Evolutionary conservation across 2,797 vertebrate species (phyloP), one percentile per base, ranked within the genome.

Genomic region (Odontamblyopus lacepedii): DNA sequence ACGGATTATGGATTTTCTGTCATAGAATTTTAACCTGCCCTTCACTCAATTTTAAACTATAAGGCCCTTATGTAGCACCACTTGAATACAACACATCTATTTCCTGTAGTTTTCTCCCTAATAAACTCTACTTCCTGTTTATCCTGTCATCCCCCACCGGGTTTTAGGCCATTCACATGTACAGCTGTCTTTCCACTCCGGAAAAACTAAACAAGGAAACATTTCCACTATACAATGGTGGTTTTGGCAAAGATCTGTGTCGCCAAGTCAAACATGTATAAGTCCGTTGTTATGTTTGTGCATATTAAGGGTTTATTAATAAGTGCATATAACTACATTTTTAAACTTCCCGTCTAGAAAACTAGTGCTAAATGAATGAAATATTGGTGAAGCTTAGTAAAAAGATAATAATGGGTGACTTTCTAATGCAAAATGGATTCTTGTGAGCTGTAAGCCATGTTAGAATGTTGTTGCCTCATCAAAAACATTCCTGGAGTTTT

Each of bases 151-250:
- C 77, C 69, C 74, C 27, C 76, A 27, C 12, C n/a, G 69, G 78
- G 63, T 71, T 74, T 73, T 71, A 61, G 71, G 62, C 56, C 64
- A 63, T 82, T 82, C 81, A 81, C 61, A 35, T 38, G 15, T 41
- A n/a, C 87, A 90, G 88, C 91, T 92, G 89, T 65, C 2, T 75
- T 79, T 79, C 79, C 29, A 75, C 77, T 64, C 63, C 38, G 82
- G 87, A 86, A 89, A 82, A 19, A 57, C 29, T 53, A 29, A 57
- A 53, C 71, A 16, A 68, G 63, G 57, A 69, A 57, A 73, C 82
- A 77, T 84, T 83, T 55, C 76, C 69, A 48, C 64, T 50, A 59
- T 86, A 89, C 87, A 87, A 88, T 89, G 65, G 72, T 63, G 48
- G 9, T 12, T 13, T 27, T 62, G 73, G 15, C 72, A 5, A 53